A percentile compares a stretch with the other conserved stretches of the same genome.
Conservation (phyloP, 2,888 invertebrate species). For the Minunthozetes semirufus region DNA sequence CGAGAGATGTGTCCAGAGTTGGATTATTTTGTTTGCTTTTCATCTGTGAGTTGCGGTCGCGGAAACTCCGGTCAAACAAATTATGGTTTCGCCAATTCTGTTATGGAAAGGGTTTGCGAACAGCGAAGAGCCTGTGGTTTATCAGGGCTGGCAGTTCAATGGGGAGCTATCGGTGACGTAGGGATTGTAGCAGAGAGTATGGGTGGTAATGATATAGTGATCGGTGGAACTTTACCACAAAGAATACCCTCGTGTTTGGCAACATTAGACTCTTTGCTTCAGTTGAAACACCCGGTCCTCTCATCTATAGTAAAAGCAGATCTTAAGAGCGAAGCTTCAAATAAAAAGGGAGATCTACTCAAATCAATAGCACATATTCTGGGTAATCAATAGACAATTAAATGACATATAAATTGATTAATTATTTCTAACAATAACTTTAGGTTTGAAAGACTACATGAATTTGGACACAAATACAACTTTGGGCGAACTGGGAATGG, state of each 20-base stretch:
- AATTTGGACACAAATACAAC: constrained; percentile 68
- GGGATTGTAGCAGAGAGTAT: constrained; percentile 67
- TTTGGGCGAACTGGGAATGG: constrained; percentile 92
- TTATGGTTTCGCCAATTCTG: constrained; percentile 92
- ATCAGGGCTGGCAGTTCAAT: constrained; percentile 86
- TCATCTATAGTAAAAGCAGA: constrained; percentile 57
- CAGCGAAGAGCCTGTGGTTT: constrained; percentile 71
- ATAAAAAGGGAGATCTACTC: constrained; percentile 34
- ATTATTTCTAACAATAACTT: too few relatives aligned
- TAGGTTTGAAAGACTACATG: constrained; percentile 72
- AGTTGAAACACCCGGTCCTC: constrained; percentile 76
- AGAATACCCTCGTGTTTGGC: constrained; percentile 84
- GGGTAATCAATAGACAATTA: constrained; percentile 41
- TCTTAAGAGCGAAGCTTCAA: background rate
- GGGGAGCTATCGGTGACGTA: constrained; percentile 82
- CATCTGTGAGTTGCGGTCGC: constrained; percentile 90
- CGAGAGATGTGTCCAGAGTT: constrained; percentile 66
- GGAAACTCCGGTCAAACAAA: constrained; percentile 95
- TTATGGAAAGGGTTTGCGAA: constrained; percentile 93
- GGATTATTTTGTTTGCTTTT: constrained; percentile 92
- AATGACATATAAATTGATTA: too few relatives aligned
- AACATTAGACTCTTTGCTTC: constrained; percentile 81
- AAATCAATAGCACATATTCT: constrained; percentile 41
- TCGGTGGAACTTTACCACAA: constrained; percentile 93
- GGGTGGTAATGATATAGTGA: constrained; percentile 76